Conservation (phyloP, 1,140 invertebrate genomes). For the Bombus vancouverensis region DNA sequence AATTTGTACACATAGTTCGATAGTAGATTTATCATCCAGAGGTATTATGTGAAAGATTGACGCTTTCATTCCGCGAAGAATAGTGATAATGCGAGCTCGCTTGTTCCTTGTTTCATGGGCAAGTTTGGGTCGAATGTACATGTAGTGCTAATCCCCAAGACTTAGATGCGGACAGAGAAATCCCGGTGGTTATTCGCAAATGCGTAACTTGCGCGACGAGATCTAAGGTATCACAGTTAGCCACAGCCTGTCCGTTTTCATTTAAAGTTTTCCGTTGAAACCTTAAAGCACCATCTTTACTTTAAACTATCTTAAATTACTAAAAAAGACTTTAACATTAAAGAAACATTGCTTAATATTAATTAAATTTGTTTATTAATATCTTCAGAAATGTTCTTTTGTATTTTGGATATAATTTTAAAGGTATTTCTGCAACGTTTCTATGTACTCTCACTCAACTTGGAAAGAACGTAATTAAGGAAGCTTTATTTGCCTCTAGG, state of each 20-base stretch:
- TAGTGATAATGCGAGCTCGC: conserved; percentile 15
- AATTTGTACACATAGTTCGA: background rate
- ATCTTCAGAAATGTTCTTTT: background rate
- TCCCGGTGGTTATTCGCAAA: conserved; percentile 72
- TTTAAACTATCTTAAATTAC: background rate
- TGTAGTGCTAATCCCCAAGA: conserved; percentile 67
- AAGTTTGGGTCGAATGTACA: conserved; percentile 56
- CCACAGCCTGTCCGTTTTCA: conserved; percentile 48
- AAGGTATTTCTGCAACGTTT: background rate
- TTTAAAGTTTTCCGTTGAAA: conserved; percentile 23
- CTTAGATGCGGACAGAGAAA: conserved; percentile 68
- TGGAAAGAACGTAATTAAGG: background rate
- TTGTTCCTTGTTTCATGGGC: conserved; percentile 59
- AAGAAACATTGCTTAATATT: background rate
- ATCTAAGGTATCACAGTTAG: conserved; percentile 51
- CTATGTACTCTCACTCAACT: background rate
- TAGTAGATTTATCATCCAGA: background rate
- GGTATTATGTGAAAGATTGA: background rate
- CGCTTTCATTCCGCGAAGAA: background rate
- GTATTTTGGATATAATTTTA: too few species aligned
- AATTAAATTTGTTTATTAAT: background rate
- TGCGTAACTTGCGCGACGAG: conserved; percentile 56
- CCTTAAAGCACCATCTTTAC: conserved; percentile 15
- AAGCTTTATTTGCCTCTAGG: conserved; percentile 4
- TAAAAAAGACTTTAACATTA: too few species aligned